Percentiles rank a stretch among this genome's conserved stretches.
These are phyloP conservation scores for Gasterosteus aculeatus DNA, from an alignment of 2,113 vertebrate species.

Conservation along the genomic window DNA sequence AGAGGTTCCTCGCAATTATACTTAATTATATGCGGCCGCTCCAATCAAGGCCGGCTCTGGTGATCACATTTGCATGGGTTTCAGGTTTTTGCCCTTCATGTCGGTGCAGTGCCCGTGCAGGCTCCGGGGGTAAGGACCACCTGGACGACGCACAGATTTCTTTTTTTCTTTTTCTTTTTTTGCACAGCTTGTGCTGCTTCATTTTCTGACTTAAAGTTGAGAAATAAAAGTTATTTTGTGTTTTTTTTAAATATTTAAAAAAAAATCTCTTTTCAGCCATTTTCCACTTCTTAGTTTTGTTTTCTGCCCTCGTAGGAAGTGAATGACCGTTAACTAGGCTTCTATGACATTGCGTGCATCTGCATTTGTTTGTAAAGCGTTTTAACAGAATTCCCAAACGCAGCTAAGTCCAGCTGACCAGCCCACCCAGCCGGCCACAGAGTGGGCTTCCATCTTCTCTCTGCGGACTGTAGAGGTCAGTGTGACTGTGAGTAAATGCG, in stretches of 20 bases:
- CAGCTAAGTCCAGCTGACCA: conserved; percentile 66
- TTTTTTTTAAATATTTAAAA: not conserved
- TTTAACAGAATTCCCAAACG: conserved; percentile 75
- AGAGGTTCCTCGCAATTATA: conserved; percentile 81
- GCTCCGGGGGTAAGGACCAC: conserved; percentile 72
- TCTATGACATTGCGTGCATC: conserved; percentile 26
- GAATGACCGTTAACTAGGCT: not conserved
- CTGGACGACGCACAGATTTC: conserved; percentile 57
- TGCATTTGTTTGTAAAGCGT: conserved; percentile 52
- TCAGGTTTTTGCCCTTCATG: conserved; percentile 75
- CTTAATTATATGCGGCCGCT: conserved; percentile 81
- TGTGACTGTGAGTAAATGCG: conserved; percentile 30
- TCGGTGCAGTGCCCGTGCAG: conserved; percentile 63
- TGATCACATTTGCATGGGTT: conserved; percentile 83
- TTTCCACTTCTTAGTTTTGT: not conserved
- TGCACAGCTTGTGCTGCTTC: not conserved
- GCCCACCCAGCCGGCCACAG: conserved; percentile 82
- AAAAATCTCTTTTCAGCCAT: not conserved
- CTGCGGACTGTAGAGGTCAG: conserved; percentile 58
- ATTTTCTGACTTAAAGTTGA: not conserved
- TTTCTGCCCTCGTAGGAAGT: not conserved
- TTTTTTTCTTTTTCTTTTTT: not conserved
- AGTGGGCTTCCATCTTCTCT: conserved; percentile 72
- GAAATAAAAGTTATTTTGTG: not conserved
- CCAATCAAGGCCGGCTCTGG: conserved; percentile 77